Percentiles rank a stretch among this genome's conserved stretches.
These are phyloP conservation scores for Rhadina sibilatrix DNA, from an alignment of 2,113 vertebrate species.

Conservation along the genomic window DNA sequence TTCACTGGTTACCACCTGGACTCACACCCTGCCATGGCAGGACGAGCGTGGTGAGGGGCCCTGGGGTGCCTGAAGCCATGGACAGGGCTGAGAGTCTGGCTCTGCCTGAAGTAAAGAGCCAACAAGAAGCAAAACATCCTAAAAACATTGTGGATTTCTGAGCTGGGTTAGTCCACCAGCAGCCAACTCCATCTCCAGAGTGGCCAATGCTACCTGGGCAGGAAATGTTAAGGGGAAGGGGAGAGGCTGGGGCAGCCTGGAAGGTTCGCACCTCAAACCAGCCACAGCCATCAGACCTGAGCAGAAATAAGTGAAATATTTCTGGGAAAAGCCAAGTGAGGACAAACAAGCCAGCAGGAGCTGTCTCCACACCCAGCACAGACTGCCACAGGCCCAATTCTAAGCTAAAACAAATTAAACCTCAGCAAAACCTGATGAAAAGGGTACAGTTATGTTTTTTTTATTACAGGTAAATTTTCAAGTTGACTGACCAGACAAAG, in stretches of 20 bases:
- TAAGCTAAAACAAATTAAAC: background rate
- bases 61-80: rapidly evolving
- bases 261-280: background rate
- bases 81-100: background rate
- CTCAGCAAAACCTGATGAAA: background rate
- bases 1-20: background rate
- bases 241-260: background rate
- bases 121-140: background rate
- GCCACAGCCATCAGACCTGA: too few relatives aligned
- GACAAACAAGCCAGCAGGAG: rapidly evolving
- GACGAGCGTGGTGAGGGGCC: rapidly evolving
- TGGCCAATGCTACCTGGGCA: rapidly evolving
- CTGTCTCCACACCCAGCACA: background rate
- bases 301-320: background rate
- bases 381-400: background rate
- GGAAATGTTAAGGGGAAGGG: rapidly evolving
- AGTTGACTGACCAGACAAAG: background rate
- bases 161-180: background rate
- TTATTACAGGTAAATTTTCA: conserved; percentile 12
- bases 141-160: rapidly evolving
- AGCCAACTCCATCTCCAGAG: background rate
- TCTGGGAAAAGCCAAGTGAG: background rate
- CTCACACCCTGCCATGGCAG: rapidly evolving
- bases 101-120: rapidly evolving
- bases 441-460: background rate